phyloP scores from a whole-genome alignment of 1,140 invertebrate genomes.

The Eumaeus atala region DNA sequence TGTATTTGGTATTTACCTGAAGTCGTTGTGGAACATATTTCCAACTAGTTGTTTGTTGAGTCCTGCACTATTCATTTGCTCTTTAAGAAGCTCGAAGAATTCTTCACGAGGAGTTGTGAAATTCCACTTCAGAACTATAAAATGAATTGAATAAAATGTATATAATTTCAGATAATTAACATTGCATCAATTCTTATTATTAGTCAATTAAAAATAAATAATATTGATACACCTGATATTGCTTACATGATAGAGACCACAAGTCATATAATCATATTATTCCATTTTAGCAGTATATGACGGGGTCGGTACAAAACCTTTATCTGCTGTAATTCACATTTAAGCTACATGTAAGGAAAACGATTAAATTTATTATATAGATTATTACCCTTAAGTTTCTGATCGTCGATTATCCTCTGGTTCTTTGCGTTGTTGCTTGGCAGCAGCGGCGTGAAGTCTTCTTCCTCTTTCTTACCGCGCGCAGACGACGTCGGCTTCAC shows the following conservation, averaged over 20 bases:
- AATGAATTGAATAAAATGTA: not conserved
- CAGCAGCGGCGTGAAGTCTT: conserved; percentile 86
- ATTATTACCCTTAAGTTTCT: conserved; percentile 83
- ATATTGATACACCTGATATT: no score
- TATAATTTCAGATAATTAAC: no score
- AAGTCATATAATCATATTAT: no score
- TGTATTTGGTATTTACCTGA: conserved; percentile 78
- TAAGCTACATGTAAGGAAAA: no score
- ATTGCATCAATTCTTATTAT: no score
- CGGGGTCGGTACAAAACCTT: no score
- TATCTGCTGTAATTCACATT: no score
- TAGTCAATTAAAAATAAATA: no score
- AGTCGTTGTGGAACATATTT: conserved; percentile 96
- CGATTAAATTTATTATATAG: not conserved
- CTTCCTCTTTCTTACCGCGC: conserved; percentile 90
- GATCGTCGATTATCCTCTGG: conserved; percentile 93
- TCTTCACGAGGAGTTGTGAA: conserved; percentile 94
- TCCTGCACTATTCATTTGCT: conserved; percentile 91
- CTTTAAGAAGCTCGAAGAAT: conserved; percentile 92
- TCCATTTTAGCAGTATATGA: no score
- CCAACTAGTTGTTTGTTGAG: conserved; percentile 90
- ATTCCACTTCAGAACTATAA: conserved; percentile 92
- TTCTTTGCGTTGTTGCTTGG: conserved; percentile 92
- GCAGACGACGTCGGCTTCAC: conserved; percentile 69
- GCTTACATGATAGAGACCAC: no score